Conservation (phyloP, 2,797 vertebrate species). For the Fistularia commersonii region DNA sequence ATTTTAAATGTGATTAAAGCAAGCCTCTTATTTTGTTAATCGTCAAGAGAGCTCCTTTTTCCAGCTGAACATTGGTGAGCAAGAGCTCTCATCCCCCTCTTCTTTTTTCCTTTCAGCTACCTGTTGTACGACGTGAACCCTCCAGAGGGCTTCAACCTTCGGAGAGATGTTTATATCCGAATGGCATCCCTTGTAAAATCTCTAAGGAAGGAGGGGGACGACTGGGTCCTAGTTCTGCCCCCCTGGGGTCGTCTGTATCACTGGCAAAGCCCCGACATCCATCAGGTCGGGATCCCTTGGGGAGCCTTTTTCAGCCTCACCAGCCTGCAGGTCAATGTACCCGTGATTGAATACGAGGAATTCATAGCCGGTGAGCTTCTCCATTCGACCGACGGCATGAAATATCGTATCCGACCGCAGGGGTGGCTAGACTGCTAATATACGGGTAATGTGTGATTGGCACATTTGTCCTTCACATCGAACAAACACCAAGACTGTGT, state of each 20-base stretch:
- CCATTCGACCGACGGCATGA: neutral
- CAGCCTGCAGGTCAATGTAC: constrained; percentile 87
- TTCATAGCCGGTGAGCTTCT: constrained; percentile 85
- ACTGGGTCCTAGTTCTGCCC: constrained; percentile 93
- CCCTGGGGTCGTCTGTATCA: constrained; percentile 96
- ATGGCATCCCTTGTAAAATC: constrained; percentile 90
- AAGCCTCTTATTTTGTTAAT: too few species aligned
- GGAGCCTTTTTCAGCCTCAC: constrained; percentile 88
- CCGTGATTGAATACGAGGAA: constrained; percentile 91
- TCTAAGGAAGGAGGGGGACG: constrained; percentile 78
- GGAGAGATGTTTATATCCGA: constrained; percentile 91
- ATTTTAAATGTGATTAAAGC: too few species aligned
- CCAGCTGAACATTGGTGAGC: too few species aligned
- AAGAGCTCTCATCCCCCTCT: neutral
- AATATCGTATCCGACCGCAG: too few species aligned
- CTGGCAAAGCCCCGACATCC: constrained; percentile 92
- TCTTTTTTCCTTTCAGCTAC: constrained; percentile 72
- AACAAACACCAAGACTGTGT: neutral
- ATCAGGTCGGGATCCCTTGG: constrained; percentile 89
- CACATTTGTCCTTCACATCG: neutral
- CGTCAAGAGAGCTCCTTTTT: too few species aligned
- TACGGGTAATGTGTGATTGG: neutral
- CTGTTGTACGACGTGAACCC: constrained; percentile 96
- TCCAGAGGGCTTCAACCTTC: constrained; percentile 94
- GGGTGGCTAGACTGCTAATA: too few species aligned